Conservation (phyloP, 2,113 vertebrate species). For the Nibea albiflora region DNA sequence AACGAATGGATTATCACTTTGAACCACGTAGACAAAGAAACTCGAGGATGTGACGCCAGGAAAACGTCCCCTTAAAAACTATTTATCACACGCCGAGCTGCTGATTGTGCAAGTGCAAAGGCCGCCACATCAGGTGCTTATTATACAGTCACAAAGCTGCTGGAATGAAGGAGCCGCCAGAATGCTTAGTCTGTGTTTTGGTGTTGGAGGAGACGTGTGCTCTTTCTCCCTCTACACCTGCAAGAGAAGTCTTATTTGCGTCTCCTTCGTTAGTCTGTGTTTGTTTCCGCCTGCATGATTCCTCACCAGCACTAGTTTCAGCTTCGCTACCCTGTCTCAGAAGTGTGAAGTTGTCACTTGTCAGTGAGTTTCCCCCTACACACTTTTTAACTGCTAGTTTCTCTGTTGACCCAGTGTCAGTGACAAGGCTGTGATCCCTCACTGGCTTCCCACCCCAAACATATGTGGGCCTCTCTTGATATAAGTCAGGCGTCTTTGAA, state of each 20-base stretch:
- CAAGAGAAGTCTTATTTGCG: constrained; percentile 20
- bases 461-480: neutral
- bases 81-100: constrained; percentile 54
- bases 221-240: constrained; percentile 33
- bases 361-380: neutral
- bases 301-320: neutral
- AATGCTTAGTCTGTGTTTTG: constrained; percentile 58
- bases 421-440: neutral
- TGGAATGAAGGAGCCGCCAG: constrained; percentile 29
- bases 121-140: constrained; percentile 53
- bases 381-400: neutral
- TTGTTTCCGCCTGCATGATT: constrained; percentile 16
- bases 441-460: neutral
- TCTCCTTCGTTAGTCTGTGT: neutral
- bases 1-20: neutral
- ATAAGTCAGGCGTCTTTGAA: neutral
- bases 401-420: too few relatives aligned
- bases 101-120: constrained; percentile 57
- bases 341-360: neutral
- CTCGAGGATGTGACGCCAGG: neutral
- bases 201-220: neutral
- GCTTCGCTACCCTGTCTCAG: neutral
- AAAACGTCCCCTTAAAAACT: constrained; percentile 30
- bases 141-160: constrained; percentile 61
- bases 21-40: neutral